A percentile compares a stretch with the other conserved stretches of the same genome.
Conservation (phyloP, 2,113 vertebrate species). For the Cyphomyrus plagiostoma region DNA sequence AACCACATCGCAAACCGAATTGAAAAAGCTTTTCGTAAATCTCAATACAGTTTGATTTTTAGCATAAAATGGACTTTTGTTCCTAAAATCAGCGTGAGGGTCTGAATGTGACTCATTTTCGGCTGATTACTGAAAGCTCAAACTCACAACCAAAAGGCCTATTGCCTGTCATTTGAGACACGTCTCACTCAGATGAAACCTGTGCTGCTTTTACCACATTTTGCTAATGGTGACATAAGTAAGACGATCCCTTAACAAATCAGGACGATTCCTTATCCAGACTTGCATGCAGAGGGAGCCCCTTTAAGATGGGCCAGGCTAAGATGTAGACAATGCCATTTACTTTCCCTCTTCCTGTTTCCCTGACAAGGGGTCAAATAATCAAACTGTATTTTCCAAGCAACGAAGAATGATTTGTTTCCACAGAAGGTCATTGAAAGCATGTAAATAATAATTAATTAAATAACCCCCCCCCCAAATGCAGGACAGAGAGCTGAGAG, state of each 20-base stretch:
- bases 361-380: not conserved
- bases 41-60: not conserved
- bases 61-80: not conserved
- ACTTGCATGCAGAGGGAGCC: not conserved
- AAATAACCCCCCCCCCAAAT: not conserved
- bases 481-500: not conserved
- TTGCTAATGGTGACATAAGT: not conserved
- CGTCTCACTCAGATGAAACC: not conserved
- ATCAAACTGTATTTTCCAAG: not conserved
- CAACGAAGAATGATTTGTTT: not conserved
- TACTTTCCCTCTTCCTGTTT: not conserved
- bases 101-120: not conserved
- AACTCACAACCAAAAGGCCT: not conserved
- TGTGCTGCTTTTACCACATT: not conserved
- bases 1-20: not conserved
- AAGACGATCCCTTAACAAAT: not conserved
- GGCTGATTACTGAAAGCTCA: not conserved
- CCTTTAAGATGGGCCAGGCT: not conserved
- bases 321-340: not conserved
- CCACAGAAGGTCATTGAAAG: slow-evolving; percentile 1
- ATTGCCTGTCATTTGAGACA: not conserved
- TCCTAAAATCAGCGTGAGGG: not conserved
- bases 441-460: slow-evolving; percentile 15
- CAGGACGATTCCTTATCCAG: not conserved
- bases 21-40: not conserved